Evolutionary conservation across 2,888 invertebrate genomes (phyloP).

Genomic region (Cryptophagus acutangulus): DNA sequence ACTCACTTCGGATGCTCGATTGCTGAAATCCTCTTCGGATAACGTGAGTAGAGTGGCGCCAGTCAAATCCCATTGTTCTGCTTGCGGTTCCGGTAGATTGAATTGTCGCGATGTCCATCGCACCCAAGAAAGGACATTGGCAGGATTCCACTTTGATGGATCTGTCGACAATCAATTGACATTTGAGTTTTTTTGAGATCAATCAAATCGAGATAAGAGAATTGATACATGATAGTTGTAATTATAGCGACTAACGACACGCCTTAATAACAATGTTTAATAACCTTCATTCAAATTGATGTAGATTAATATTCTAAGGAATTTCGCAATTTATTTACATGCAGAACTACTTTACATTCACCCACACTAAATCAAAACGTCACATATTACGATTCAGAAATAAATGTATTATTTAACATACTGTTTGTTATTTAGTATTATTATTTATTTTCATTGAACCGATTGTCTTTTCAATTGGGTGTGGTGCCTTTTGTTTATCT

Average conservation of each 20-base stretch:
- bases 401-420: too few species aligned
- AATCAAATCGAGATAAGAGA: neutral
- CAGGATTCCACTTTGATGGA: slow-evolving; percentile 79
- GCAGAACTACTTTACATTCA: slow-evolving; percentile 23
- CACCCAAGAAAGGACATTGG: slow-evolving; percentile 85
- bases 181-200: neutral
- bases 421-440: slow-evolving; percentile 3
- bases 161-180: slow-evolving; percentile 54
- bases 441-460: too few species aligned
- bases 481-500: too few species aligned
- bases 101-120: slow-evolving; percentile 81
- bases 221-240: neutral
- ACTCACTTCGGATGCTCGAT: slow-evolving; percentile 74
- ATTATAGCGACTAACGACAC: slow-evolving; percentile 12
- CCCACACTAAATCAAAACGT: slow-evolving; percentile 20
- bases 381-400: slow-evolving; percentile 7
- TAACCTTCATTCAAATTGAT: too few species aligned
- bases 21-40: slow-evolving; percentile 80
- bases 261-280: slow-evolving; percentile 9
- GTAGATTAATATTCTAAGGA: slow-evolving; percentile 4
- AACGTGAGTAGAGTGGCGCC: slow-evolving; percentile 72
- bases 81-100: slow-evolving; percentile 65
- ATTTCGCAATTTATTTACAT: slow-evolving; percentile 6
- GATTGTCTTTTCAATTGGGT: slow-evolving; percentile 7
- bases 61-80: slow-evolving; percentile 75